phyloP scores from a whole-genome alignment of 2,113 vertebrate species.

The Pluvialis apricaria region DNA sequence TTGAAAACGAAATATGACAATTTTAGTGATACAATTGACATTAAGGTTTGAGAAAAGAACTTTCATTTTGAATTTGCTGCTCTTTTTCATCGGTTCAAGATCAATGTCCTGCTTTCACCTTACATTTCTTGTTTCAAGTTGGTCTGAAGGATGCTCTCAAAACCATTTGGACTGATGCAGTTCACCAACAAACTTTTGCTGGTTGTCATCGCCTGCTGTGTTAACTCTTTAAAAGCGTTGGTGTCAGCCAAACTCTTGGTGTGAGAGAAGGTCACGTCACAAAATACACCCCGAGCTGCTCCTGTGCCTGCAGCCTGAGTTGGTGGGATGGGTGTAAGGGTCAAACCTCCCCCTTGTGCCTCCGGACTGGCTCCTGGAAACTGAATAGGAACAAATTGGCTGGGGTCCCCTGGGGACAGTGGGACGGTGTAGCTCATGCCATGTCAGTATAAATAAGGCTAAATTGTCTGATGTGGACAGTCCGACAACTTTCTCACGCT shows the following conservation, averaged over 20 bases:
- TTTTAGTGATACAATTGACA: not conserved
- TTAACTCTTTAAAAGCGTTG: not conserved
- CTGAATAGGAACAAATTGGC: not conserved
- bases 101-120: not conserved
- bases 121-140: not conserved
- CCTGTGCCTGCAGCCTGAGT: not conserved
- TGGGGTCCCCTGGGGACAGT: not conserved
- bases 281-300: not conserved
- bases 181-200: not conserved
- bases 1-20: not conserved
- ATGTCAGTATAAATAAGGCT: not conserved
- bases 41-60: not conserved
- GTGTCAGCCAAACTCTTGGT: not conserved
- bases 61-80: not conserved
- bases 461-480: not conserved
- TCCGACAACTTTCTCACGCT: not conserved
- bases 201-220: not conserved
- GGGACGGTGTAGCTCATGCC: not conserved
- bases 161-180: not conserved
- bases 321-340: not conserved
- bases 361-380: not conserved
- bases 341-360: not conserved
- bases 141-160: not conserved
- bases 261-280: not conserved
- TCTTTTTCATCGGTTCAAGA: not conserved